Evolutionary conservation across 2,888 invertebrate species (phyloP).

Genomic region (Drosophila algonquin): DNA sequence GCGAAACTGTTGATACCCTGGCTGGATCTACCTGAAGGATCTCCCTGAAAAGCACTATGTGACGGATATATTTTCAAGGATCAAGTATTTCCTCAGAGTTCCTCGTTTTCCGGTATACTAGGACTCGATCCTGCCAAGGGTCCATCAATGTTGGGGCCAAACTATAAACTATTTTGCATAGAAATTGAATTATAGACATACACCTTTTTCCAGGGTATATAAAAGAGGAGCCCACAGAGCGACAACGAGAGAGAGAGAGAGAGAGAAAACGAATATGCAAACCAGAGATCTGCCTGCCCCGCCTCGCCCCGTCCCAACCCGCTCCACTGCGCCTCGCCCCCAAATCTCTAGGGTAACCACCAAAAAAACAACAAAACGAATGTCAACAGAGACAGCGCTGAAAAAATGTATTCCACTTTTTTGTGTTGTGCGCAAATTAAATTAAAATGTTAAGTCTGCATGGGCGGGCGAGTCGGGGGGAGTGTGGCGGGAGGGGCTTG

Average conservation of each 20-base stretch:
- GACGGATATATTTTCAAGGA: too few relatives aligned
- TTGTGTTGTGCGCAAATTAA: slow-evolving; percentile 61
- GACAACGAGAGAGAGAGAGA: too few relatives aligned
- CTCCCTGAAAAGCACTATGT: too few relatives aligned
- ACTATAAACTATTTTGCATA: background rate
- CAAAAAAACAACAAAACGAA: slow-evolving; percentile 31
- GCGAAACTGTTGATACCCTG: background rate
- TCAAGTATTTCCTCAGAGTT: too few relatives aligned
- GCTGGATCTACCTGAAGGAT: background rate
- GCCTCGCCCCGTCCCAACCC: background rate
- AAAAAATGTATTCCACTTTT: slow-evolving; percentile 20
- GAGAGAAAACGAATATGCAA: slow-evolving; percentile 49
- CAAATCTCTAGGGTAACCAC: slow-evolving; percentile 49
- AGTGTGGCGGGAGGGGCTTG: background rate
- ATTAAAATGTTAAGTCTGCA: slow-evolving; percentile 67
- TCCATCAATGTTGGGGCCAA: background rate
- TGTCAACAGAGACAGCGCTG: slow-evolving; percentile 44
- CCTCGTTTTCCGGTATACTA: too few relatives aligned
- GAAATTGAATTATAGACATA: background rate
- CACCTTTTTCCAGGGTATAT: background rate
- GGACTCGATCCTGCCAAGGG: background rate
- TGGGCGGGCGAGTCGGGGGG: slow-evolving; percentile 15
- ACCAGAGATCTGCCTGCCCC: slow-evolving; percentile 31
- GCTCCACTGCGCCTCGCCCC: slow-evolving; percentile 4
- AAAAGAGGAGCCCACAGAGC: slow-evolving; percentile 7